Percentiles rank a stretch among this genome's conserved stretches.
Conservation (phyloP, 2,113 vertebrate species). For the Thunnus maccoyii region DNA sequence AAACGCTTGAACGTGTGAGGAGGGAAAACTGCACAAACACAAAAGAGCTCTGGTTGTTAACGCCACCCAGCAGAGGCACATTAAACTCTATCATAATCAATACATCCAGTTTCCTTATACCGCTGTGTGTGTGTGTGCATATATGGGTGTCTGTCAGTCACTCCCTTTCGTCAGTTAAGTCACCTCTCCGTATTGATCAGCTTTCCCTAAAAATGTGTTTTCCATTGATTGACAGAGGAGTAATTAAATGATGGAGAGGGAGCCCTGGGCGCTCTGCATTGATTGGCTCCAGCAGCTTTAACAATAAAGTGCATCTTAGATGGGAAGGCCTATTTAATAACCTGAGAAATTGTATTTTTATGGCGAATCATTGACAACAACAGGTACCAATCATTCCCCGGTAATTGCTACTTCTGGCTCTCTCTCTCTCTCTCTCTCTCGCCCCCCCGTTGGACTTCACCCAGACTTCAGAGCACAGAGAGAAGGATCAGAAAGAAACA, state of each 20-base stretch:
- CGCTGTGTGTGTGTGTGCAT: not conserved
- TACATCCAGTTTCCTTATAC: not conserved
- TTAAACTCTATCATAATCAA: conserved; percentile 31
- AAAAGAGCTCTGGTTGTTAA: conserved; percentile 5
- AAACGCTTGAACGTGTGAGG: not conserved
- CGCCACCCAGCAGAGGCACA: not conserved
- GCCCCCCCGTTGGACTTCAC: conserved; percentile 2
- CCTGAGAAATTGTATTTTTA: conserved; percentile 55
- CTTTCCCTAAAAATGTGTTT: conserved; percentile 68
- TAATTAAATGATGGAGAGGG: conserved; percentile 64
- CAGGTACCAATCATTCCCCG: conserved; percentile 46
- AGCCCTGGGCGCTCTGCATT: conserved; percentile 36
- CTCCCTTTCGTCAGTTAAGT: conserved; percentile 40
- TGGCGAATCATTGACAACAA: conserved; percentile 62
- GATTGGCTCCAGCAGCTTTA: conserved; percentile 53
- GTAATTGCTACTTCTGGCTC: conserved; percentile 59
- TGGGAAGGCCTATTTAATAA: conserved; percentile 55
- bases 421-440: too few relatives aligned
- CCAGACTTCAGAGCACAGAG: conserved; percentile 41
- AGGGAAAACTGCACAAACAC: not conserved
- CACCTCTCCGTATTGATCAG: conserved; percentile 59
- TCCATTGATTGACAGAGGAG: conserved; percentile 65
- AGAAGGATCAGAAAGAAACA: not conserved
- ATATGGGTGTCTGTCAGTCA: conserved; percentile 13
- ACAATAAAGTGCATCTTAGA: conserved; percentile 44